A percentile compares a stretch with the other conserved stretches of the same genome.
Conservation (phyloP, 1,140 invertebrate species). For the Whitmania pigra region DNA sequence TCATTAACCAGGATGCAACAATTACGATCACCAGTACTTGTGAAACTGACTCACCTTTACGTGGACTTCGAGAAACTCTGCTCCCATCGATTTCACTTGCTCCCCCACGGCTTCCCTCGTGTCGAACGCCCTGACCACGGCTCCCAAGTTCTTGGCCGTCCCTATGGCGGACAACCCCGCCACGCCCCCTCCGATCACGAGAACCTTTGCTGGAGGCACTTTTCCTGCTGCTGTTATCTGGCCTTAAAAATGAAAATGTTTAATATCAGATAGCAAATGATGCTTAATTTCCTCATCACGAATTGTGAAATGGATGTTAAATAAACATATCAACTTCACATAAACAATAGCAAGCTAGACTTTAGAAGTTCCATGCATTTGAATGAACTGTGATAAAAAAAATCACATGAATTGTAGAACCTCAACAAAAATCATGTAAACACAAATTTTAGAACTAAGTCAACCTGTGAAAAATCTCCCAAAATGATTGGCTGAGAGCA, state of each 20-base stretch:
- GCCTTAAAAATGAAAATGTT: slow-evolving; percentile 43
- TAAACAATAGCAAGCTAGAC: neutral
- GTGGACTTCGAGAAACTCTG: slow-evolving; percentile 66
- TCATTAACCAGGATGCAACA: neutral
- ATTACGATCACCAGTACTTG: neutral
- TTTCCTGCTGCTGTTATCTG: slow-evolving; percentile 75
- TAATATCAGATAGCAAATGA: neutral
- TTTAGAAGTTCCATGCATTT: too few species aligned
- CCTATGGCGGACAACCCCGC: slow-evolving; percentile 72
- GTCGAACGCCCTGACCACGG: slow-evolving; percentile 73
- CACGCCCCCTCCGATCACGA: slow-evolving; percentile 76
- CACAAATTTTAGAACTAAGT: neutral
- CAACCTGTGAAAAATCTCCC: slow-evolving; percentile 70
- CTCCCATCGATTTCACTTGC: slow-evolving; percentile 78
- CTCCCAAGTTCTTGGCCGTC: slow-evolving; percentile 75
- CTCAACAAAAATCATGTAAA: too few species aligned
- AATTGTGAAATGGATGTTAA: neutral
- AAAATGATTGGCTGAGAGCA: slow-evolving; percentile 77
- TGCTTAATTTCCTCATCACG: too few species aligned
- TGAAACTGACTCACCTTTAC: slow-evolving; percentile 46
- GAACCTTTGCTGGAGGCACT: slow-evolving; percentile 68
- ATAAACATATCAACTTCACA: neutral
- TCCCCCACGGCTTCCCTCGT: slow-evolving; percentile 72
- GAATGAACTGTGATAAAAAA: too few species aligned
- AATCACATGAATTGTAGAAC: too few species aligned